Evolutionary conservation across 1,140 invertebrate species (phyloP).

Genomic region (Drosophila ercepeae): DNA sequence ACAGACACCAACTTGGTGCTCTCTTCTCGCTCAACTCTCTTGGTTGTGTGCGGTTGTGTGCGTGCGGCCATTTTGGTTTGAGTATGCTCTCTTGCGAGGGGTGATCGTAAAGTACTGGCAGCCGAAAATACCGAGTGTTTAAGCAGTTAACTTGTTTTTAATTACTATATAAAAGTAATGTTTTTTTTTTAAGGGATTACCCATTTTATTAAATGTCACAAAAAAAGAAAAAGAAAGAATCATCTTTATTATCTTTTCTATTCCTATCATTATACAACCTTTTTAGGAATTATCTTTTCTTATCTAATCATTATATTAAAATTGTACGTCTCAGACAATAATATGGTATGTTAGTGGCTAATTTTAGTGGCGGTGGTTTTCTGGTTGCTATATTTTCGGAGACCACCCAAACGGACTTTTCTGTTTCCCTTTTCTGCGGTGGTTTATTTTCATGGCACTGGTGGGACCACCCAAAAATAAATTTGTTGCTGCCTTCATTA

Average conservation of each 20-base stretch:
- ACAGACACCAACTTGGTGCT: constrained; percentile 1
- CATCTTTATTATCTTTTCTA: background rate
- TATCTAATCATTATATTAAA: background rate
- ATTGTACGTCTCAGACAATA: background rate
- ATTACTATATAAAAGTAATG: background rate
- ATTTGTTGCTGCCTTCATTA: constrained; percentile 73
- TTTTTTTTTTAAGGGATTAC: too few relatives aligned
- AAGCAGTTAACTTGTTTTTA: background rate
- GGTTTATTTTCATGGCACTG: constrained; percentile 59
- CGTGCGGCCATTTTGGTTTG: constrained; percentile 74
- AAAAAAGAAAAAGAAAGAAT: too few relatives aligned
- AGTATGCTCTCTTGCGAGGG: constrained; percentile 47
- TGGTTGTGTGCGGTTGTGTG: constrained; percentile 34
- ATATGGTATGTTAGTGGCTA: constrained; percentile 14
- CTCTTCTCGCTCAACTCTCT: constrained; percentile 26
- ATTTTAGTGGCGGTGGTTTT: constrained; percentile 41
- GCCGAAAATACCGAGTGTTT: constrained; percentile 21
- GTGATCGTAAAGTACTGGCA: background rate
- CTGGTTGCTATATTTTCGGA: constrained; percentile 16
- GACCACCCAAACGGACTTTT: constrained; percentile 56
- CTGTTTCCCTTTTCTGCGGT: constrained; percentile 27
- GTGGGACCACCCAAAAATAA: constrained; percentile 68
- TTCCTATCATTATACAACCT: background rate
- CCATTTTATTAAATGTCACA: background rate
- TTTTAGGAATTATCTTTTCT: background rate